Percentiles rank a stretch among this genome's conserved stretches.
These are phyloP conservation scores for Drosophila mauritiana DNA, from an alignment of 1,140 invertebrate genomes.

Conservation along the genomic window DNA sequence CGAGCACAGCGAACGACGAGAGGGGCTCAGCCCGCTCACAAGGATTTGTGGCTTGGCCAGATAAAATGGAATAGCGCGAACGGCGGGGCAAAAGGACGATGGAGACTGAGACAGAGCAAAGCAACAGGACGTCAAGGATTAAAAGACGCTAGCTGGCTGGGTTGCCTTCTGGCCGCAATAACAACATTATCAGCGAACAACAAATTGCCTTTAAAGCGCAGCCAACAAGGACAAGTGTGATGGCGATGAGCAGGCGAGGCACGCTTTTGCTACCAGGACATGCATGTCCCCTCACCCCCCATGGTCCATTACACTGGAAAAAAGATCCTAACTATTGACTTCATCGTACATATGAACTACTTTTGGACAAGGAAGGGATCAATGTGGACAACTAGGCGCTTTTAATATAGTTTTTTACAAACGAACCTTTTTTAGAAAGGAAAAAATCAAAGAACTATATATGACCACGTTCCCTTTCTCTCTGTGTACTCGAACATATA, in stretches of 20 bases:
- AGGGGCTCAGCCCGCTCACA: slow-evolving; percentile 24
- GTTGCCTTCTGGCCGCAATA: slow-evolving; percentile 59
- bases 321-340: background rate
- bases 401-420: no score
- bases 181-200: slow-evolving; percentile 67
- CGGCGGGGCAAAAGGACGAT: background rate
- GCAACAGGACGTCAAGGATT: slow-evolving; percentile 80
- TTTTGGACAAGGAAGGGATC: no score
- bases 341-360: no score
- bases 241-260: slow-evolving; percentile 16
- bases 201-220: slow-evolving; percentile 65
- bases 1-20: slow-evolving; percentile 13
- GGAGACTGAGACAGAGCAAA: slow-evolving; percentile 22
- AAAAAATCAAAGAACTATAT: background rate
- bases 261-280: slow-evolving; percentile 45
- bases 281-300: slow-evolving; percentile 33
- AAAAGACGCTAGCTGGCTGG: slow-evolving; percentile 67
- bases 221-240: slow-evolving; percentile 34
- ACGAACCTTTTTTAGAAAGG: background rate
- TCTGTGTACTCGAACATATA: slow-evolving; percentile 39
- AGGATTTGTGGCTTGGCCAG: slow-evolving; percentile 51
- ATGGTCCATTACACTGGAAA: background rate
- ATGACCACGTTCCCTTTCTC: no score
- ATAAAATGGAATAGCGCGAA: slow-evolving; percentile 39
- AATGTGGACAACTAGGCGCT: no score